Conservation (phyloP, 2,797 vertebrate species). For the Pteronotus mesoamericanus region DNA sequence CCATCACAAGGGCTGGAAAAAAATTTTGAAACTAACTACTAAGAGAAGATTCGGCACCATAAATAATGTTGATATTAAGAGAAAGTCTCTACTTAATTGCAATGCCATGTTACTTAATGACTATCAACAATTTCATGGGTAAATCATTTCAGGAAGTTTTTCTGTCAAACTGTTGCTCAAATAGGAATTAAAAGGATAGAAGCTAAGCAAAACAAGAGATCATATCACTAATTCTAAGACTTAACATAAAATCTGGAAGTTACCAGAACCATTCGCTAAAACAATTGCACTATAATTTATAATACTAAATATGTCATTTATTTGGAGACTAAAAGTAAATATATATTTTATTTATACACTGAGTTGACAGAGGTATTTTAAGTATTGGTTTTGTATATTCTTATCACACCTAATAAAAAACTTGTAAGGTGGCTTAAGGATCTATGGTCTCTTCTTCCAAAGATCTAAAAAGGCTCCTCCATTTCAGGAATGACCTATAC, state of each 20-base stretch:
- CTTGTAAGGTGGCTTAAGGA: background rate
- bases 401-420: background rate
- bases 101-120: background rate
- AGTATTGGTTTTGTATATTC: background rate
- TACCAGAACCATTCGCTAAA: background rate
- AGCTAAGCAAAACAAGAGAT: background rate
- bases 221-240: background rate
- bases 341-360: background rate
- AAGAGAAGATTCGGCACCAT: background rate
- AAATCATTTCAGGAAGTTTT: background rate
- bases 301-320: constrained; percentile 4
- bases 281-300: background rate
- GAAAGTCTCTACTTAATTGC: background rate
- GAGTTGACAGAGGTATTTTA: background rate
- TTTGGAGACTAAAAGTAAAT: background rate
- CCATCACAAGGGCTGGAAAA: background rate
- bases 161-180: background rate
- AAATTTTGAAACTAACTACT: background rate
- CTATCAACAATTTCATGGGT: background rate
- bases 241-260: background rate
- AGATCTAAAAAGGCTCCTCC: background rate
- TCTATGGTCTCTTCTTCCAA: background rate
- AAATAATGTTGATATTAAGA: background rate
- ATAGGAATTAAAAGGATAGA: constrained; percentile 8
- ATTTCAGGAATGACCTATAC: background rate